Evolutionary conservation across 2,888 invertebrate genomes (phyloP).

Genomic region (Apantesis nais): DNA sequence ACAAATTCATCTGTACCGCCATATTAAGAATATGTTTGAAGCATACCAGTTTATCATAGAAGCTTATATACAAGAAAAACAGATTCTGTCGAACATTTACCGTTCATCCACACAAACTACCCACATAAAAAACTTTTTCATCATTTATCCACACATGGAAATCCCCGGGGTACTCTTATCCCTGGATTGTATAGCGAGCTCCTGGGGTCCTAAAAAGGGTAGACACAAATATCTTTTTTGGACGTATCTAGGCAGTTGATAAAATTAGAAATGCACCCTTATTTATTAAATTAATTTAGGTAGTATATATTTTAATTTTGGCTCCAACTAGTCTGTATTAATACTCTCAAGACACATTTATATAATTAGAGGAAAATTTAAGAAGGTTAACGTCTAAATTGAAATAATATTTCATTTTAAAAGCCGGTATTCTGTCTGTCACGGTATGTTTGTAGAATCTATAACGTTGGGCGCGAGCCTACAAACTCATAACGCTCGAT

Average conservation of each 20-base stretch:
- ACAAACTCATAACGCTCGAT: conserved; percentile 35
- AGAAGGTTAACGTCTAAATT: conserved; percentile 29
- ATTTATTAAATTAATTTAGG: background rate
- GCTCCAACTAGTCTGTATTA: background rate
- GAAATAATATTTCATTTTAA: conserved; percentile 35
- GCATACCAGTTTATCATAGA: background rate
- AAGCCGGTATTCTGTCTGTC: conserved; percentile 27
- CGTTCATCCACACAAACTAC: background rate
- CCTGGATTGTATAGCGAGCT: conserved; percentile 1
- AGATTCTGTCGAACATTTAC: background rate
- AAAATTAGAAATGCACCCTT: conserved; percentile 12
- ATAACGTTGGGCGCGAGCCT: conserved; percentile 29
- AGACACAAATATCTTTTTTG: conserved; percentile 4
- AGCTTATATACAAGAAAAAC: background rate
- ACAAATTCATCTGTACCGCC: background rate
- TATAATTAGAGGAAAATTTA: conserved; percentile 13
- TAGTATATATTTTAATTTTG: too few relatives aligned
- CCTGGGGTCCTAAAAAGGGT: conserved; percentile 5
- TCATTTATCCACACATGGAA: conserved; percentile 5
- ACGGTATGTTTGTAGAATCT: conserved; percentile 31
- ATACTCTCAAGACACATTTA: conserved; percentile 8
- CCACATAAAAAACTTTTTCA: conserved; percentile 9
- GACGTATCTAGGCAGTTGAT: conserved; percentile 2
- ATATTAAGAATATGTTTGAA: background rate
- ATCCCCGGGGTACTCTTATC: conserved; percentile 5